Conservation (phyloP, 64 coral and sea anemone genomes). For the Actinia tenebrosa region DNA sequence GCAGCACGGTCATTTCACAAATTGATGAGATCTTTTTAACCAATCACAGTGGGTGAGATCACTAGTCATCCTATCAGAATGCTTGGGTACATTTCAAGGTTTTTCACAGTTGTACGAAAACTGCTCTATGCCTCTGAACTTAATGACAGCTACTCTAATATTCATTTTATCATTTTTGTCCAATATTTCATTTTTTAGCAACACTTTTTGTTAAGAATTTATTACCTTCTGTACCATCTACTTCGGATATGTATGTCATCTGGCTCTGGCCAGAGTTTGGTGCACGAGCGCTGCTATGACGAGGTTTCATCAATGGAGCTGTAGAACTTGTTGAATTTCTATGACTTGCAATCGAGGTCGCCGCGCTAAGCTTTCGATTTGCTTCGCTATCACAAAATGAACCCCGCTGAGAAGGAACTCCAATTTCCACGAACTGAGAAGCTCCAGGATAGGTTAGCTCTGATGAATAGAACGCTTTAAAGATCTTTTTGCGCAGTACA, state of each 20-base stretch:
- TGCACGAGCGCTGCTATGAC: not conserved
- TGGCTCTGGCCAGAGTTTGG: not conserved
- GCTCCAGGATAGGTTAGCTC: not conserved
- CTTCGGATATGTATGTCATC: constrained; percentile 23
- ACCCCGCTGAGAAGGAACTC: not conserved
- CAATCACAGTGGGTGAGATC: too few species aligned
- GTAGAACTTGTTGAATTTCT: constrained; percentile 2
- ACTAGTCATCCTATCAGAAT: too few species aligned
- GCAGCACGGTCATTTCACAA: too few species aligned
- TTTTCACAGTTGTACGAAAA: not conserved
- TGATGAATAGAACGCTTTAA: not conserved
- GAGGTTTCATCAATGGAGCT: constrained; percentile 1
- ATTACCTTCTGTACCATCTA: not conserved
- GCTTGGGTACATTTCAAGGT: too few species aligned
- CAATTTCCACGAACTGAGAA: not conserved
- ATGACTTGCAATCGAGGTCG: not conserved
- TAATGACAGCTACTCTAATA: too few species aligned
- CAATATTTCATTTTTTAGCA: not conserved
- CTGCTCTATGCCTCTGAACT: not conserved
- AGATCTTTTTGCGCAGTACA: not conserved
- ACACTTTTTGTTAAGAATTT: not conserved
- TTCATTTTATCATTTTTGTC: too few species aligned
- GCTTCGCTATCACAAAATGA: not conserved
- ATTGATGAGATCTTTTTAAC: too few species aligned
- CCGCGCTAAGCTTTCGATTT: not conserved